A percentile compares a stretch with the other conserved stretches of the same genome.
Evolutionary conservation across 2,888 invertebrate species (phyloP).

Genomic region (Aphodius granarius): DNA sequence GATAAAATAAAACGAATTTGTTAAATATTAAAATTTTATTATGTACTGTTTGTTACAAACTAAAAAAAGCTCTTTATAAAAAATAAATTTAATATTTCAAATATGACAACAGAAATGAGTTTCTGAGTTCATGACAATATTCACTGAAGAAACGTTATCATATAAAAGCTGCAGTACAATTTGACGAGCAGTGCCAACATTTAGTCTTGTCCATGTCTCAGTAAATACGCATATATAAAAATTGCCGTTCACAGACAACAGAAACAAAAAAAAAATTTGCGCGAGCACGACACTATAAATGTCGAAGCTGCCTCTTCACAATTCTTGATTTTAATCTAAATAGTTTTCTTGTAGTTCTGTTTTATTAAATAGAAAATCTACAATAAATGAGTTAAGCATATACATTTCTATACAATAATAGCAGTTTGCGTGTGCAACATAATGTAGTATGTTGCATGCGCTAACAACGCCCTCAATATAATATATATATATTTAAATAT

Average conservation of each 20-base stretch:
- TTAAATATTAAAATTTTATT: slow-evolving; percentile 28
- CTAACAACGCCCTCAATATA: neutral
- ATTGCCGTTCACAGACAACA: neutral
- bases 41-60: slow-evolving; percentile 25
- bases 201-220: slow-evolving; percentile 20
- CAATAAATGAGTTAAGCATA: slow-evolving; percentile 28
- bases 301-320: neutral
- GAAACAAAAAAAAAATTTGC: neutral
- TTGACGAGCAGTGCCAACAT: slow-evolving; percentile 23
- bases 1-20: neutral
- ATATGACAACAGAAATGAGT: slow-evolving; percentile 26
- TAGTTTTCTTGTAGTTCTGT: slow-evolving; percentile 14
- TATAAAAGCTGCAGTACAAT: slow-evolving; percentile 31
- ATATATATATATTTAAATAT: slow-evolving; percentile 13
- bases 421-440: neutral
- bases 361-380: slow-evolving; percentile 25
- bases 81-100: slow-evolving; percentile 29
- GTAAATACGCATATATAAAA: neutral
- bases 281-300: slow-evolving; percentile 16
- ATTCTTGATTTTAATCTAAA: neutral
- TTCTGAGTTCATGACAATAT: slow-evolving; percentile 20
- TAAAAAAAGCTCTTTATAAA: slow-evolving; percentile 28
- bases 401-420: slow-evolving; percentile 24
- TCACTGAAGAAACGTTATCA: slow-evolving; percentile 27
- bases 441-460: neutral